Base-by-base conservation (phyloP, 1,140 invertebrate species). In the Sogatella furcifera region DNA sequence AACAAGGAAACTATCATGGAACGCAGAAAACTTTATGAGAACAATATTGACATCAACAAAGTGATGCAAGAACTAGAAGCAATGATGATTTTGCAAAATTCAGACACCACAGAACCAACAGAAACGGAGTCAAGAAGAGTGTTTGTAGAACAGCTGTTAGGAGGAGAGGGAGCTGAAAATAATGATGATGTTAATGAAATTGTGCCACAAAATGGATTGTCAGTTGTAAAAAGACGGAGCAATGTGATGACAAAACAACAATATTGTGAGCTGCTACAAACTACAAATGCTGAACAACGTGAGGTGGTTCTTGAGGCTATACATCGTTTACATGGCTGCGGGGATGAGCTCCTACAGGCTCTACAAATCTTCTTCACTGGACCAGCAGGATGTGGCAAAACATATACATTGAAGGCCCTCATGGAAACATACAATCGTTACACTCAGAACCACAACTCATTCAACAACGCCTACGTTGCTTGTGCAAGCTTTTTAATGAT, bases 1-100 rank as follows among this genome's bases (percentile, higher is more conserved):
- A 71, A 71, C 55, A 65, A 70, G 64, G 67, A 69, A 15, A 59
- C 53, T 15, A 71, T 71, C 19, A 67, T 70, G 65, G 68, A 70
- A n/a, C n/a, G n/a, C n/a, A n/a, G n/a, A n/a, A n/a, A n/a, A 6
- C 61, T 62, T 56, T 69, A 65, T 59, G 66, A n/a, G 57, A 59
- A 44, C 1, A 67, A 70, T 67, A 44, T 70, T 9, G 64, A 64
- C 61, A 69, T 70, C 55, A 68, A 70, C 57, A 68, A 64, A n/a
- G 64, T 67, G n/a, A 67, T 67, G 60, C 52, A 66, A 54, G 70
- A 46, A 13, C 44, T 46, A 15, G 44, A 46, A 46, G 44, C 44
- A 19, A 46, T 46, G 44, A 46, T 46, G 44, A 46, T 46, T 46
- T 46, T 46, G 44, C 44, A 46, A 46, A 70, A 59, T 67, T 67